Evolutionary conservation across 2,888 invertebrate species (phyloP).

Genomic region (Ormyrus labotus): DNA sequence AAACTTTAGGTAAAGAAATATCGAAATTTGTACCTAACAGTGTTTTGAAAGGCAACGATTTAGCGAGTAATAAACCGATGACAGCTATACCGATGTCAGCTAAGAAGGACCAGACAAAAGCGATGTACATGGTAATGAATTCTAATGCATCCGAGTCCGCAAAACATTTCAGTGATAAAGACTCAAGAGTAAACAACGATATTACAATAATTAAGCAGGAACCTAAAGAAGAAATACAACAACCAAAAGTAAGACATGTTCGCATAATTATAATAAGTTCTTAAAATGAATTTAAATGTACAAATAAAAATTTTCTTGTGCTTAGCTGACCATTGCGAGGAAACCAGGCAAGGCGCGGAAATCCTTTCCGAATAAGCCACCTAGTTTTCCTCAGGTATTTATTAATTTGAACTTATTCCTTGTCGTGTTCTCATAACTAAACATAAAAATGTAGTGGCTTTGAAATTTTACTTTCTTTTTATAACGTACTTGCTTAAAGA

Average conservation of each 20-base stretch:
- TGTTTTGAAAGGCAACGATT: conserved; percentile 17
- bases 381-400: conserved; percentile 59
- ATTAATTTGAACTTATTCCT: no score
- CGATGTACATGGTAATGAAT: conserved; percentile 37
- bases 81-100: conserved; percentile 47
- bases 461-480: no score
- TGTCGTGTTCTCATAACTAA: no score
- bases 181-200: conserved; percentile 21
- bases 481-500: no score
- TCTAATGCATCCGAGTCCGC: conserved; percentile 47
- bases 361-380: conserved; percentile 71
- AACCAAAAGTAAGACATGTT: conserved; percentile 45
- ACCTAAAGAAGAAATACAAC: conserved; percentile 55
- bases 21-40: conserved; percentile 22
- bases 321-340: conserved; percentile 53
- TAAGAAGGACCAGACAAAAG: conserved; percentile 51
- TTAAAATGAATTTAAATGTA: background rate
- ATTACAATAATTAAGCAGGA: conserved; percentile 61
- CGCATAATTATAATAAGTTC: background rate
- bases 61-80: conserved; percentile 31
- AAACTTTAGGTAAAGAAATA: conserved; percentile 24
- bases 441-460: no score
- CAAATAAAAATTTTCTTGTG: background rate
- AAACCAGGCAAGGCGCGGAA: conserved; percentile 73
- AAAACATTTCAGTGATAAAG: conserved; percentile 48